These are phyloP conservation scores for Salvator merianae DNA, from an alignment of 2,113 vertebrate genomes.

Conservation along the genomic window DNA sequence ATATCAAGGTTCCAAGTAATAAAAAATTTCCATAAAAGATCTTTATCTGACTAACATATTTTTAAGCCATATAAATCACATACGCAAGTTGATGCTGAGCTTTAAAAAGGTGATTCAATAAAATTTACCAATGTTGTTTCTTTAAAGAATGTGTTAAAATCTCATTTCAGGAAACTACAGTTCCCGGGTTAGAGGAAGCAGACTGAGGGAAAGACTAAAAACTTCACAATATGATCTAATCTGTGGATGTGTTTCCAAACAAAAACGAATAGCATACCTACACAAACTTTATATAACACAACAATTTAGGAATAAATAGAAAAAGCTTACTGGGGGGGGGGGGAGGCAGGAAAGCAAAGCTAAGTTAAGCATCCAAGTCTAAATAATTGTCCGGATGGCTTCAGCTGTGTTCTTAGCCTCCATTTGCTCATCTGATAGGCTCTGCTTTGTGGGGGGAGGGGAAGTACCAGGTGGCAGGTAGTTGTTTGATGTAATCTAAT, in stretches of 20 bases:
- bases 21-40: slow-evolving; percentile 38
- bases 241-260: slow-evolving; percentile 46
- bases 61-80: slow-evolving; percentile 51
- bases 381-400: too few relatives aligned
- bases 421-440: too few relatives aligned
- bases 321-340: slow-evolving; percentile 13
- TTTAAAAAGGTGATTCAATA: slow-evolving; percentile 53
- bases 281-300: not conserved
- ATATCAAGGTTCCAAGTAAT: slow-evolving; percentile 28
- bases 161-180: slow-evolving; percentile 66
- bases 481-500: too few relatives aligned
- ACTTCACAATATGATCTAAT: slow-evolving; percentile 59
- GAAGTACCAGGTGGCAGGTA: too few relatives aligned
- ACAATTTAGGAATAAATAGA: slow-evolving; percentile 27
- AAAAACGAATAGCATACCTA: slow-evolving; percentile 52
- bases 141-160: slow-evolving; percentile 62
- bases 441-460: too few relatives aligned
- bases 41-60: slow-evolving; percentile 62
- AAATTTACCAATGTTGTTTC: slow-evolving; percentile 67
- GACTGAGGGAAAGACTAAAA: slow-evolving; percentile 62
- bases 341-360: too few relatives aligned
- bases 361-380: slow-evolving; percentile 7
- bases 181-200: slow-evolving; percentile 62
- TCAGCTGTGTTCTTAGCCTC: too few relatives aligned
- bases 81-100: slow-evolving; percentile 58